Evolutionary conservation across 2,113 vertebrate genomes (phyloP).

Genomic region (Colaptes auratus): DNA sequence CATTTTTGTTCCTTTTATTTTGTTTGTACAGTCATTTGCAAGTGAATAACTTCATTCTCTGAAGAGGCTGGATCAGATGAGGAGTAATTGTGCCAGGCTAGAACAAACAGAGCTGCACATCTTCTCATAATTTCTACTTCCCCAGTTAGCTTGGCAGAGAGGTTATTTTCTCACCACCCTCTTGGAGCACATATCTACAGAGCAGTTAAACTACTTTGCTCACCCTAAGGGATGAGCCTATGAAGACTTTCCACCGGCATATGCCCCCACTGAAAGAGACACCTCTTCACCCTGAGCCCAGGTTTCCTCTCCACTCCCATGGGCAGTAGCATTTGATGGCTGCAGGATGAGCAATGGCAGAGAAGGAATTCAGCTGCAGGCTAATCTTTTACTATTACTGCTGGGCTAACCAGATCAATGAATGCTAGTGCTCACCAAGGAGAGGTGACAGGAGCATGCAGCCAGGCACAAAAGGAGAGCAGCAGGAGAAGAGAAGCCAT

Average conservation of each 20-base stretch:
- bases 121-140: background rate
- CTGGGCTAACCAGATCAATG: background rate
- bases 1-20: background rate
- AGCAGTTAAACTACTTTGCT: background rate
- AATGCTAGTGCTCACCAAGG: background rate
- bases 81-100: background rate
- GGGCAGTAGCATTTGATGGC: background rate
- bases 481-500: background rate
- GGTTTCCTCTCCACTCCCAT: background rate
- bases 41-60: slow-evolving; percentile 7
- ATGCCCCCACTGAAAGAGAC: background rate
- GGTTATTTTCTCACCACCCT: background rate
- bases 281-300: background rate
- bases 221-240: background rate
- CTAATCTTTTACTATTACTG: background rate
- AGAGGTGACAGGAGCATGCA: background rate
- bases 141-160: background rate
- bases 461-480: background rate
- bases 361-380: background rate
- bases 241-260: background rate
- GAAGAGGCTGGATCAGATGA: slow-evolving; percentile 8
- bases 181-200: background rate
- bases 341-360: background rate
- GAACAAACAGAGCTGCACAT: background rate
- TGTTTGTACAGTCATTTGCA: slow-evolving; percentile 30